These are phyloP conservation scores for Erpetoichthys calabaricus DNA, from an alignment of 2,797 vertebrate species.

Conservation along the genomic window DNA sequence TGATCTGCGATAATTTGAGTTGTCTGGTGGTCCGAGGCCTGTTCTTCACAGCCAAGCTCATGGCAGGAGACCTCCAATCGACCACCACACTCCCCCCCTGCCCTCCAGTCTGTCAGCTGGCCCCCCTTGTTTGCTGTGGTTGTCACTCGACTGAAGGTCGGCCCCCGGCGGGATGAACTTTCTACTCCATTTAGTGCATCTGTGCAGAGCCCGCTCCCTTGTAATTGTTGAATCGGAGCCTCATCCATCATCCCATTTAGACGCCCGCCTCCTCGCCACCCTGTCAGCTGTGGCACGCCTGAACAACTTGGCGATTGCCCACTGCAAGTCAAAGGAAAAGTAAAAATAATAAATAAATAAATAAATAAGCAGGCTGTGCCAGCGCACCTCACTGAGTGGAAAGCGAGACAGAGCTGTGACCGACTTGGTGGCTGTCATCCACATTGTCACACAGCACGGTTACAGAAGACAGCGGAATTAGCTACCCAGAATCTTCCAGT, in stretches of 20 bases:
- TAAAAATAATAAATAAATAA: too few relatives aligned
- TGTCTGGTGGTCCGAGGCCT: not conserved
- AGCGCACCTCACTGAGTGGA: too few relatives aligned
- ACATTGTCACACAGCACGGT: too few relatives aligned
- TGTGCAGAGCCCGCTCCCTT: constrained; percentile 18
- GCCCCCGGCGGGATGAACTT: constrained; percentile 20
- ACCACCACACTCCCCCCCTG: constrained; percentile 2
- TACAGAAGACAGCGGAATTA: too few relatives aligned
- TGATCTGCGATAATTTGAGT: too few relatives aligned
- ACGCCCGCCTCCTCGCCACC: not conserved
- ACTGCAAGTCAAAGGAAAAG: too few relatives aligned
- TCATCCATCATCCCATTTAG: constrained; percentile 18
- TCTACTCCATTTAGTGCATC: constrained; percentile 41
- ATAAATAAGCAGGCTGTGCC: too few relatives aligned
- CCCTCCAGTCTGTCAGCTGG: constrained; percentile 16
- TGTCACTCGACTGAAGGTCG: constrained; percentile 2
- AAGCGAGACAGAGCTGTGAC: too few relatives aligned
- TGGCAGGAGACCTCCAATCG: not conserved
- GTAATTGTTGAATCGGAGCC: constrained; percentile 17
- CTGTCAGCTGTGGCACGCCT: too few relatives aligned
- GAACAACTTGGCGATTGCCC: too few relatives aligned
- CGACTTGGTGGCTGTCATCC: too few relatives aligned
- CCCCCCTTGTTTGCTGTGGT: not conserved
- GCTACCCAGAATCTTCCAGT: too few relatives aligned
- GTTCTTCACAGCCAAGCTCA: not conserved